phyloP scores from a whole-genome alignment of 2,113 vertebrate species.

The Climacteris rufus region DNA sequence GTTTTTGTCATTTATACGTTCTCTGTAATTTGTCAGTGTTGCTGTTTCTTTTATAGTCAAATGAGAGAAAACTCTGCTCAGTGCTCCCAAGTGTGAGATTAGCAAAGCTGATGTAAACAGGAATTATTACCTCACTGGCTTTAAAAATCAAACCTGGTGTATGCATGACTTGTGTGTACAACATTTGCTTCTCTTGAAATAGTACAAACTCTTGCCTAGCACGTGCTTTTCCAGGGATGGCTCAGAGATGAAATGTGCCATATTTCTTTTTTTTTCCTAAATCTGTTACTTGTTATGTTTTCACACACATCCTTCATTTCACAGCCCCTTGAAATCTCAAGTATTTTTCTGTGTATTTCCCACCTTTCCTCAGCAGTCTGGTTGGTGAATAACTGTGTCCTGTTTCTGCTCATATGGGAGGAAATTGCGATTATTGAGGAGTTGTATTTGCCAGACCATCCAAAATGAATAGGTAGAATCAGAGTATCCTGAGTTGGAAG shows the following conservation, averaged over 20 bases:
- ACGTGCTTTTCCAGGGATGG: neutral
- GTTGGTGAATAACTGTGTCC: neutral
- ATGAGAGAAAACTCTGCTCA: neutral
- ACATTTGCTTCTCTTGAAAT: neutral
- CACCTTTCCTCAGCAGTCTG: neutral
- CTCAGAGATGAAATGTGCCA: neutral
- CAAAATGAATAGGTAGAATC: neutral
- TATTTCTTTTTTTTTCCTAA: neutral
- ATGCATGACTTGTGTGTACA: neutral
- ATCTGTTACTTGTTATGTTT: neutral
- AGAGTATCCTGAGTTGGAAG: neutral
- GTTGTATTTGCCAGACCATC: neutral
- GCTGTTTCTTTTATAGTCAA: neutral
- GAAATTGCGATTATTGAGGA: neutral
- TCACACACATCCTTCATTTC: neutral
- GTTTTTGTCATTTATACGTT: neutral
- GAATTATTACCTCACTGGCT: neutral
- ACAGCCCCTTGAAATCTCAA: neutral
- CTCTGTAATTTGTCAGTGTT: neutral
- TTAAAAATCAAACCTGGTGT: neutral
- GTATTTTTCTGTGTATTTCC: neutral
- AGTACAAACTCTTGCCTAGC: neutral
- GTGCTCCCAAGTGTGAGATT: neutral
- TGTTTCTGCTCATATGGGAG: neutral
- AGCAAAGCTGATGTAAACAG: neutral